Base-by-base conservation (phyloP, 2,888 invertebrate species). In the Odontocerum albicorne region DNA sequence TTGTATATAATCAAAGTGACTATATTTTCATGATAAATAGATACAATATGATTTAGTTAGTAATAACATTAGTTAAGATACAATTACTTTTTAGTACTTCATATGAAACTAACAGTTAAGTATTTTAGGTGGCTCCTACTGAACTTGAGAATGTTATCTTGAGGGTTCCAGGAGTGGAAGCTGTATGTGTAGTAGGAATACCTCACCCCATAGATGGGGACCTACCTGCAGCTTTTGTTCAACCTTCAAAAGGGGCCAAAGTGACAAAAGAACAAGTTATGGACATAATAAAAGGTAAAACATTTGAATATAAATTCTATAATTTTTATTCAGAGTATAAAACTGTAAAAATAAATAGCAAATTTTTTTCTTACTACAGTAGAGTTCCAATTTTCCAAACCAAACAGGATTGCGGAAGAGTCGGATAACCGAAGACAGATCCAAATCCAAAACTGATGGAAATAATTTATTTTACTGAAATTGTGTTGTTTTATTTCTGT, bases 161-260 rank as follows among this genome's bases (percentile, higher is more conserved):
- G 3, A 40, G 27, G 10, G 13, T 60, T 6, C 32, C 39, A 10
- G 60, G 47, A 32, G 40, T 60, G 3, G 22, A 38, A 2, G 38
- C 15, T 4, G 47, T 33, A 2, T 54, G 54, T 17, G 49, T 60
- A 13, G 55, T 60, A 1, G 54, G 60, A 32, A 13, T 54, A 7
- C 54, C 42, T 1, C 19, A 31, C 4, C 12, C 21, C 12, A 31
- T 12, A 15, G 46, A 44, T 38, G 49, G 51, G n/a, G 38, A 54
- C 10, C 21, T 27, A 13, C 54, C 60, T 1, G 47, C 33, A 33
- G 60, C 60, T 4, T 60, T 57, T 46, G 55, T 60, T 3, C 54
- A 60, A 20, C 32, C 45, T 7, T 43, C 12, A n/a, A 32, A 21
- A 3, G 60, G 55, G 20, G 20, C 51, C 8, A 54, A 44, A 7